phyloP scores from a whole-genome alignment of 2,113 vertebrate species.

The Acanthochromis polyacanthus region DNA sequence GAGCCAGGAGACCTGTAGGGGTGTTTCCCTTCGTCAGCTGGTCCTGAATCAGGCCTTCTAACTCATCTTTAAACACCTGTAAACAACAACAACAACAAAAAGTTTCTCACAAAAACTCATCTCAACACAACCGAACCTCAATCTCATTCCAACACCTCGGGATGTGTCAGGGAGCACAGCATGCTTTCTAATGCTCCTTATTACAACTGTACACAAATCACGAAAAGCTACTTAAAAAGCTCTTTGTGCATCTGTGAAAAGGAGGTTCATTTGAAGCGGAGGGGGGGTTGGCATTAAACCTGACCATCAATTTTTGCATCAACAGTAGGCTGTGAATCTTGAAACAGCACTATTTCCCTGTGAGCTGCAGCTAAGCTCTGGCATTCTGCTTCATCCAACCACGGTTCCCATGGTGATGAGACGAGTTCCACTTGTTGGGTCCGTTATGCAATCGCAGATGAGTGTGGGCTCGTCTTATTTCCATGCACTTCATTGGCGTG shows the following conservation, averaged over 20 bases:
- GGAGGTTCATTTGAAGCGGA: constrained; percentile 31
- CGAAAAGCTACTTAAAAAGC: constrained; percentile 33
- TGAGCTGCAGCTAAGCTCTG: constrained; percentile 57
- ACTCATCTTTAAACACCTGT: constrained; percentile 96
- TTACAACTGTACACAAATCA: constrained; percentile 73
- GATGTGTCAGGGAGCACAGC: constrained; percentile 42
- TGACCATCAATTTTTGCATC: constrained; percentile 60
- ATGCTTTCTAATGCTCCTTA: constrained; percentile 35
- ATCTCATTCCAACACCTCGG: constrained; percentile 42
- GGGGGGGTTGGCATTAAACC: constrained; percentile 45
- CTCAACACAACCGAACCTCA: constrained; percentile 17
- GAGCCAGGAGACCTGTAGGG: constrained; percentile 90
- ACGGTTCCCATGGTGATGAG: constrained; percentile 82
- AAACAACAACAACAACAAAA: constrained; percentile 71
- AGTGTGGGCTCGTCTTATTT: constrained; percentile 82
- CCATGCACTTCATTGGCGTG: constrained; percentile 61
- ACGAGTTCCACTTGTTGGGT: constrained; percentile 79
- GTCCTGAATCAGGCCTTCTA: constrained; percentile 96
- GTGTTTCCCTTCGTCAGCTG: constrained; percentile 96
- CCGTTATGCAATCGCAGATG: constrained; percentile 81
- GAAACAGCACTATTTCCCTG: constrained; percentile 49
- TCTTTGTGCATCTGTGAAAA: constrained; percentile 62
- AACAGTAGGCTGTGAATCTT: constrained; percentile 57
- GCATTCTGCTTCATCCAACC: constrained; percentile 75
- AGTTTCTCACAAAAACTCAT: neutral